Evolutionary conservation across 2,113 vertebrate genomes (phyloP), one percentile per base, ranked within the genome.

Genomic region (Caracal caracal): DNA sequence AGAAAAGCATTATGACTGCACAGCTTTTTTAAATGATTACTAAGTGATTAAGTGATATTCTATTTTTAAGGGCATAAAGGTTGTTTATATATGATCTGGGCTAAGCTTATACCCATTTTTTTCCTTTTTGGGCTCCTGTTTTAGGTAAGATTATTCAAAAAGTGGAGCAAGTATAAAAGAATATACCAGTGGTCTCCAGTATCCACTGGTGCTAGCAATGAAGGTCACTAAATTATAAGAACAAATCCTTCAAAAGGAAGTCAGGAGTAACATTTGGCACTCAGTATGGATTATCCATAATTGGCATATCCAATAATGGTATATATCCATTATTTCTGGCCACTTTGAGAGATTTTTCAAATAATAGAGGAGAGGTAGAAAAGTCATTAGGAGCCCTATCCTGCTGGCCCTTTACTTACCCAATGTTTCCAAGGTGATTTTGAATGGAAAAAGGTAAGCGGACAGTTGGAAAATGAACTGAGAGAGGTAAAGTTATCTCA

Each of bases 401-500:
- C 20, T 1, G 0, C 3, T 66, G 89, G 65, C 8, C 66, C 15
- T 94, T 97, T 95, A 98, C 99, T 98, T 96, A 99, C 99, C 98
- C 80, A 11, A 97, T 96, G 1, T 97, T 98, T 88, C 99, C 99
- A 88, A 98, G 89, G 35, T 59, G 93, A 19, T 93, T 98, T 22
- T 95, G 97, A 97, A 98, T 82, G 12, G 97, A 98, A 53, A 99
- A 99, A 65, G 96, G 96, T 82, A 98, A 84, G 0, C 96, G 96
- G 43, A 96, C 53, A 53, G 95, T 81, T 9, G 99, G 98, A 93
- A 99, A 99, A 80, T 24, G 40, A 63, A 97, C 92, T 35, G 98
- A 98, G 0, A 99, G 84, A 83, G 84, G 96, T 49, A 99, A 87
- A 71, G 91, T 94, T 97, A 99, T 37, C 86, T 98, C 98, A 98